phyloP scores from a whole-genome alignment of 2,888 invertebrate species.

The Agrilus cyanescens region DNA sequence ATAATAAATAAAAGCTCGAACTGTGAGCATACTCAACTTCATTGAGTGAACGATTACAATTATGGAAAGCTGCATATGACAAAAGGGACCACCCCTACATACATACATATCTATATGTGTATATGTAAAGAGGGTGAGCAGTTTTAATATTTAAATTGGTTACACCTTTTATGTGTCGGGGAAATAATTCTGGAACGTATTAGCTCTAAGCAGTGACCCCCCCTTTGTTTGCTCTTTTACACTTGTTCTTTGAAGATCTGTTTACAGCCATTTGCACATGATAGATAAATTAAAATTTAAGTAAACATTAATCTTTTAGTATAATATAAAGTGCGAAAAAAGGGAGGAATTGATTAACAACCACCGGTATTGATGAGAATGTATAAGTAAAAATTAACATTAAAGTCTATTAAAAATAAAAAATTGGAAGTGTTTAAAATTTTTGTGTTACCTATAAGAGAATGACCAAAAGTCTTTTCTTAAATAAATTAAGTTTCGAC shows the following conservation, averaged over 20 bases:
- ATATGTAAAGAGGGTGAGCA: slow-evolving; percentile 16
- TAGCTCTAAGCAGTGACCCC: slow-evolving; percentile 27
- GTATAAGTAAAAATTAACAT: too few relatives aligned
- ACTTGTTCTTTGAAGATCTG: slow-evolving; percentile 35
- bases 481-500: too few relatives aligned
- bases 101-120: too few relatives aligned
- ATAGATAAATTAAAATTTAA: too few relatives aligned
- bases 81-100: slow-evolving; percentile 21
- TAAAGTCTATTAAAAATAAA: too few relatives aligned
- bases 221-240: slow-evolving; percentile 37
- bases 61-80: slow-evolving; percentile 36
- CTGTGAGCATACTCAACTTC: slow-evolving; percentile 21
- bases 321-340: too few relatives aligned
- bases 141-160: slow-evolving; percentile 40
- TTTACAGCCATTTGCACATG: slow-evolving; percentile 12
- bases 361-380: too few relatives aligned
- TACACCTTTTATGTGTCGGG: slow-evolving; percentile 39
- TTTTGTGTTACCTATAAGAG: too few relatives aligned
- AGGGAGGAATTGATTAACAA: too few relatives aligned
- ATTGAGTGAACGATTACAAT: slow-evolving; percentile 35
- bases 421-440: too few relatives aligned
- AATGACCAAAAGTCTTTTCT: too few relatives aligned
- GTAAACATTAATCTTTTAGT: too few relatives aligned
- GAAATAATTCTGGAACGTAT: slow-evolving; percentile 36
- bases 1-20: slow-evolving; percentile 26